Evolutionary conservation across 2,888 invertebrate species (phyloP), one percentile per base, ranked within the genome.

Genomic region (Merodon equestris): DNA sequence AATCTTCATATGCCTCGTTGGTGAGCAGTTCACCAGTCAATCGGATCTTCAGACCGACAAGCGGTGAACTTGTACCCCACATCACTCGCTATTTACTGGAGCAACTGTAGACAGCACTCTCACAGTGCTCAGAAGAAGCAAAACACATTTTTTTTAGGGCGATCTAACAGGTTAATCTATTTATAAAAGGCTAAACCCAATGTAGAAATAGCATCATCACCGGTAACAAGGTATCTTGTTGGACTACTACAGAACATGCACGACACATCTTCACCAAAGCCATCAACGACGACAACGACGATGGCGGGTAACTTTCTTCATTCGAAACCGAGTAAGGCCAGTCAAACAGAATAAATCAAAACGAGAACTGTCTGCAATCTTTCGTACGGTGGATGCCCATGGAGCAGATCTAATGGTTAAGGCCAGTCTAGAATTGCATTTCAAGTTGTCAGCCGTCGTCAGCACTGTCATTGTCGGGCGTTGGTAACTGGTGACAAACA

Each of bases 151-250:
- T 40, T 73, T 77, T 67, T 73, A 73, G 73, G 73, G 58, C 61
- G 67, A 61, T 15, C 73, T 48, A 67, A 77, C 73, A 67, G 67
- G 72, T 77, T 72, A 67, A 63, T 72, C 77, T 67, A 72, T 77
- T 77, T 72, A 68, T 73, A 77, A 73, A 58, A 67, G 14, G 5
- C 27, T 27, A 2, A 44, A 42, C 13, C 38, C 50, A 60, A 47
- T 57, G 42, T 34, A 1, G 34, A 14, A 10, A 48, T n/a, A 66
- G 27, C 53, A 3, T 10, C 40, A 12, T 27, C 47, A 48, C 44
- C 58, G 58, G 45, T 58, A 40, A 27, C 48, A 54, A 53, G 34
- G 56, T 56, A 72, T 38, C 63, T 27, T 38, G 27, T 1, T 42
- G 44, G 42, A 19, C 18, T 42, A 15, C 48, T 51, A 18, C 48